A percentile compares a stretch with the other conserved stretches of the same genome.
Conservation (phyloP, 2,113 vertebrate species). For the Archilochus colubris region DNA sequence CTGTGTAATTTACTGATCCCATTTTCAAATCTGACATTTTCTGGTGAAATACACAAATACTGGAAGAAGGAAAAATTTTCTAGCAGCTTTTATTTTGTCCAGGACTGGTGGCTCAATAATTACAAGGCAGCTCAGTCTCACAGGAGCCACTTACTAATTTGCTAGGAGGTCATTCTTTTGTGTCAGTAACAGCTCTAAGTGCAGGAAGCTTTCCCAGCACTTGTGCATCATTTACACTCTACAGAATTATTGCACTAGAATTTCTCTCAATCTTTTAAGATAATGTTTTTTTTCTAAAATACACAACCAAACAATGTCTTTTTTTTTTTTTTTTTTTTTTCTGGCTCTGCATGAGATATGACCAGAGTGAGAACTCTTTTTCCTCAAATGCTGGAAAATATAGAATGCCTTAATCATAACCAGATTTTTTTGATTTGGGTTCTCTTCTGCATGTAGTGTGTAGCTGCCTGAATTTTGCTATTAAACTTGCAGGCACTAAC, state of each 20-base stretch:
- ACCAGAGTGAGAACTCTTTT: neutral
- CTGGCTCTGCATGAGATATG: neutral
- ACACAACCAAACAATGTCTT: too few species aligned
- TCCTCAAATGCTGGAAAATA: neutral
- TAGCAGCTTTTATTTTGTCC: neutral
- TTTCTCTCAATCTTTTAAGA: neutral
- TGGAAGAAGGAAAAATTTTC: neutral
- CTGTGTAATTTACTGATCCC: conserved; percentile 2
- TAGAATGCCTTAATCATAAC: neutral
- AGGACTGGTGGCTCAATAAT: neutral
- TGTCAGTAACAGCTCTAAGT: neutral
- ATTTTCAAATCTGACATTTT: conserved; percentile 5
- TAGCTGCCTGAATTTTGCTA: conserved; percentile 1
- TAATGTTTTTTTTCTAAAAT: neutral
- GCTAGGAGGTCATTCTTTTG: neutral
- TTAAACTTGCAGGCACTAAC: neutral
- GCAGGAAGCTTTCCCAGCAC: neutral
- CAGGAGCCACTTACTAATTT: neutral
- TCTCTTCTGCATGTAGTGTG: neutral
- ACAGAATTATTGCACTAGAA: conserved; percentile 3
- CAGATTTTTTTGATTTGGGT: neutral
- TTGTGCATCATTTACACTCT: neutral
- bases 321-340: neutral
- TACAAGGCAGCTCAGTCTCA: neutral
- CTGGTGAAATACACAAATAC: conserved; percentile 3